These are phyloP conservation scores for Mus caroli DNA, from an alignment of 2,797 vertebrate species.

Conservation along the genomic window DNA sequence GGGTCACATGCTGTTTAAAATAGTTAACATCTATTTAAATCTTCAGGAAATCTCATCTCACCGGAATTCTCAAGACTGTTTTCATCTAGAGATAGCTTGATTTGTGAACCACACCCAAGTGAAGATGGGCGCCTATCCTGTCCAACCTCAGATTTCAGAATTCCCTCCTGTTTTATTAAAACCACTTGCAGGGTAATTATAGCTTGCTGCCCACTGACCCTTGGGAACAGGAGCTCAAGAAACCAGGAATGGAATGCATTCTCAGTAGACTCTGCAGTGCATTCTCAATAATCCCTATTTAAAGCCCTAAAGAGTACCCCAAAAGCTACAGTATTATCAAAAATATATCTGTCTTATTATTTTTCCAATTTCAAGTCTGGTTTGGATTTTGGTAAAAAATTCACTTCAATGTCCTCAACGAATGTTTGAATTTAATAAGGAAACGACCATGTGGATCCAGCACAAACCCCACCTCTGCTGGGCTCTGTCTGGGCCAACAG, in stretches of 20 bases:
- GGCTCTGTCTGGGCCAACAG: slow-evolving; percentile 7
- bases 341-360: slow-evolving; percentile 55
- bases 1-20: slow-evolving; percentile 79
- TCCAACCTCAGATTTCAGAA: slow-evolving; percentile 65
- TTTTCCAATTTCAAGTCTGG: slow-evolving; percentile 49
- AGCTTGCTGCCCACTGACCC: slow-evolving; percentile 75
- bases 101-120: slow-evolving; percentile 75
- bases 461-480: neutral
- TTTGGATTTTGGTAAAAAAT: slow-evolving; percentile 61
- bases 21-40: slow-evolving; percentile 83
- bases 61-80: slow-evolving; percentile 77
- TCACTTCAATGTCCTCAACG: slow-evolving; percentile 28
- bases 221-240: neutral
- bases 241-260: slow-evolving; percentile 54
- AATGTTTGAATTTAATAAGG: neutral
- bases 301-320: slow-evolving; percentile 67
- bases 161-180: slow-evolving; percentile 76
- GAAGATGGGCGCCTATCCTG: slow-evolving; percentile 57
- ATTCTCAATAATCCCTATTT: slow-evolving; percentile 73
- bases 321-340: slow-evolving; percentile 62
- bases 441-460: neutral
- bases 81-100: slow-evolving; percentile 77
- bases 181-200: slow-evolving; percentile 81
- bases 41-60: slow-evolving; percentile 73
- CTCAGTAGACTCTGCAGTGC: slow-evolving; percentile 63